Evolutionary conservation across 2,113 vertebrate species (phyloP), one percentile per base, ranked within the genome.

Genomic region (Neotoma lepida): DNA sequence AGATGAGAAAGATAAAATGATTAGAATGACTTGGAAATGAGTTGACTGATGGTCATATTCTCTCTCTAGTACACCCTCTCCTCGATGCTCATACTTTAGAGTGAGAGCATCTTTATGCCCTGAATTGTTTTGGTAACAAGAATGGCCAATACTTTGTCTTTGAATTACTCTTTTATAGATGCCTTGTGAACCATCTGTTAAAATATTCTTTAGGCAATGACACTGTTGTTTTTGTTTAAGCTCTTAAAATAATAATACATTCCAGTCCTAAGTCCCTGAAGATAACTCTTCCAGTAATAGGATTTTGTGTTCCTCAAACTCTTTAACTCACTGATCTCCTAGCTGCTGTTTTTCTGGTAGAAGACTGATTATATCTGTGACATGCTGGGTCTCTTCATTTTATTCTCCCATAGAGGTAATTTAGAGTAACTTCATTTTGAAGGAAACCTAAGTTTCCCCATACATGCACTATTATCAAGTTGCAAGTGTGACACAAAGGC

Each of bases 151-250:
- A 86, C 78, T 96, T 94, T 84, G 18, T 95, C 49, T 78, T 78
- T 54, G 76, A 78, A 51, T n/a, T 70, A 39, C 35, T 35, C 68
- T 70, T 35, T 70, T 39, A n/a, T 54, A 54, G 18, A 35, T 30
- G 46, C 28, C 35, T 80, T 80, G 77, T 33, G 10, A 56, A 56
- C 9, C 35, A 56, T 80, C 78, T 97, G 80, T 93, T 93, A 66
- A 35, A 84, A 82, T 94, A 95, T 80, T 96, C 70, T 96, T 88
- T 13, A 93, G 58, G 41, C 51, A 70, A 56, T 94, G 58, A 91
- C 84, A 82, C 58, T 76, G 3, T 76, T 95, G 88, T 74, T 97
- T 94, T 93, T 91, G 30, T 91, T 94, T 88, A 93, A 88, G 10
- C 76, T 90, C 94, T 94, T 90, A 70, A 88, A 95, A 68, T 91